These are phyloP conservation scores for Incurvaria masculella DNA, from an alignment of 2,888 invertebrate species.

Conservation along the genomic window DNA sequence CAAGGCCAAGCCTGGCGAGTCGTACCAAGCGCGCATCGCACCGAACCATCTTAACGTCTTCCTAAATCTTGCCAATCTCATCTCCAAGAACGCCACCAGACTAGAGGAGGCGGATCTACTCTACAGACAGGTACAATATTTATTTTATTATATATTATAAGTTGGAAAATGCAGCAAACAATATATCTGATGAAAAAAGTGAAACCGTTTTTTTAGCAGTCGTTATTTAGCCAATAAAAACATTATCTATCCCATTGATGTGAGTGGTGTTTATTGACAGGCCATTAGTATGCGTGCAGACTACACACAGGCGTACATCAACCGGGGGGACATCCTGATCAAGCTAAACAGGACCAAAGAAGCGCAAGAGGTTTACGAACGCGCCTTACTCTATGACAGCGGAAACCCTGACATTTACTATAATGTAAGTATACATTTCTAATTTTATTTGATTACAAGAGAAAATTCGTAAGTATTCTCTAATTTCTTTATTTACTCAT, in stretches of 20 bases:
- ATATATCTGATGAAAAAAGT: too few relatives aligned
- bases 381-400: slow-evolving; percentile 88
- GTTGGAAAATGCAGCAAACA: too few relatives aligned
- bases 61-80: slow-evolving; percentile 90
- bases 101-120: slow-evolving; percentile 92
- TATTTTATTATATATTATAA: too few relatives aligned
- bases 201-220: too few relatives aligned
- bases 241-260: not conserved
- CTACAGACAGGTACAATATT: slow-evolving; percentile 63
- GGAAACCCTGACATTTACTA: slow-evolving; percentile 94
- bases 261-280: slow-evolving; percentile 10
- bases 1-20: slow-evolving; percentile 89
- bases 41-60: slow-evolving; percentile 96
- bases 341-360: slow-evolving; percentile 92
- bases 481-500: too few relatives aligned
- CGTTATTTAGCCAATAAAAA: too few relatives aligned
- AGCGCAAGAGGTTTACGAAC: slow-evolving; percentile 92
- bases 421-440: slow-evolving; percentile 84
- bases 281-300: slow-evolving; percentile 97
- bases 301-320: slow-evolving; percentile 95
- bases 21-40: slow-evolving; percentile 93
- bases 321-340: slow-evolving; percentile 93
- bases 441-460: too few relatives aligned
- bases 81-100: slow-evolving; percentile 88
- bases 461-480: too few relatives aligned